These are phyloP conservation scores for Hassar affinis DNA, from an alignment of 2,113 vertebrate species.

Conservation along the genomic window DNA sequence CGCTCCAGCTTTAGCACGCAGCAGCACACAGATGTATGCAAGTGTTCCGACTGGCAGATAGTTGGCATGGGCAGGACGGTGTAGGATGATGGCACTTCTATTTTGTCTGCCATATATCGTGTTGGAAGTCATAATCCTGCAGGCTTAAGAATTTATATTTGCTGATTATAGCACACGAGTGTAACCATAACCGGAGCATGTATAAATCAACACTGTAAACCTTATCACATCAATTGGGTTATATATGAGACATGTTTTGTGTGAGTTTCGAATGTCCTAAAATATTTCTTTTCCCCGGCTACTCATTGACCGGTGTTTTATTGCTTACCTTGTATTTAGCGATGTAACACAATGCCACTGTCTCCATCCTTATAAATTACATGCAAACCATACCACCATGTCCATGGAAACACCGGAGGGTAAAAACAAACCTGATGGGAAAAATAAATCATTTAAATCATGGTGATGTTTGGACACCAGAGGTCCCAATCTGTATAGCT, in stretches of 20 bases:
- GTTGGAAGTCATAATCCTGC: slow-evolving; percentile 23
- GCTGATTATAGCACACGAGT: slow-evolving; percentile 31
- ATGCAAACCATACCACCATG: not conserved
- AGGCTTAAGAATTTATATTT: slow-evolving; percentile 20
- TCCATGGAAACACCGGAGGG: not conserved
- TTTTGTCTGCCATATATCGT: slow-evolving; percentile 22
- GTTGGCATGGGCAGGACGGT: slow-evolving; percentile 27
- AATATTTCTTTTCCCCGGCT: slow-evolving; percentile 15
- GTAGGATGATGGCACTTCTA: slow-evolving; percentile 38
- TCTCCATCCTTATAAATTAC: not conserved
- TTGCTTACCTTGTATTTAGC: not conserved
- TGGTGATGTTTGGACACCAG: not conserved
- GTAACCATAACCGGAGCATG: not conserved
- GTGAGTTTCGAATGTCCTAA: not conserved
- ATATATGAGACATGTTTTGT: not conserved
- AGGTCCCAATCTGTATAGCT: not conserved
- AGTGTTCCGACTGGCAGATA: slow-evolving; percentile 31
- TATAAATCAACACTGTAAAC: not conserved
- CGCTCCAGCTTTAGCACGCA: not conserved
- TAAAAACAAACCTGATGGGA: not conserved
- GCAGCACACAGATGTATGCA: not conserved
- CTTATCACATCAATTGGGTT: slow-evolving; percentile 2
- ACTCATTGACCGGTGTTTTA: not conserved
- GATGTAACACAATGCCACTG: not conserved
- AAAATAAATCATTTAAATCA: not conserved